These are phyloP conservation scores for Melanostigma gelatinosum DNA, from an alignment of 2,113 vertebrate species.

Conservation along the genomic window DNA sequence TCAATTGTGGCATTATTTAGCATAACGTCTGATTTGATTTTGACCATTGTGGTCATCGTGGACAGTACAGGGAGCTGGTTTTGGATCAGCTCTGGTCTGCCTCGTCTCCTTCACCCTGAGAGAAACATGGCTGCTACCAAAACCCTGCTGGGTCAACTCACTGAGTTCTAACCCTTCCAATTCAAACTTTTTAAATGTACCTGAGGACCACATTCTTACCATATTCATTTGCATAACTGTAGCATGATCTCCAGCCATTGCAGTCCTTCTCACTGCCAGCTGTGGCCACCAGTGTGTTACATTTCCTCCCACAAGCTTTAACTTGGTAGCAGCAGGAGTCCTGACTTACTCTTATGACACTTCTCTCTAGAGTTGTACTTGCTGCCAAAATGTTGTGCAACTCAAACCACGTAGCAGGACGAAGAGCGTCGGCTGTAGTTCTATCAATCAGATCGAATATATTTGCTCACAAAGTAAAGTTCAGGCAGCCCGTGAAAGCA, in stretches of 20 bases:
- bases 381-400: neutral
- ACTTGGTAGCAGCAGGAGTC: neutral
- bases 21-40: neutral
- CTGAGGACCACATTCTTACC: neutral
- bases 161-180: no score
- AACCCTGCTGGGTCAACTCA: no score
- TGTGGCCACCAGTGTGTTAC: neutral
- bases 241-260: neutral
- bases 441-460: neutral
- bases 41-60: neutral
- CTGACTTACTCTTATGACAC: neutral
- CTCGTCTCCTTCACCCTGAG: neutral
- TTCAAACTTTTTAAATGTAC: neutral
- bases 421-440: neutral
- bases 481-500: neutral
- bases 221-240: neutral
- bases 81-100: neutral
- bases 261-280: neutral
- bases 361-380: neutral
- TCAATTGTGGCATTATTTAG: neutral
- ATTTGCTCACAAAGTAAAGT: slow-evolving; percentile 30
- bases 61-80: neutral
- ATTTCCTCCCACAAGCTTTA: neutral
- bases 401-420: neutral
- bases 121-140: neutral